Base-by-base conservation (phyloP, 2,797 vertebrate genomes). In the Coregonus ussuriensis region DNA sequence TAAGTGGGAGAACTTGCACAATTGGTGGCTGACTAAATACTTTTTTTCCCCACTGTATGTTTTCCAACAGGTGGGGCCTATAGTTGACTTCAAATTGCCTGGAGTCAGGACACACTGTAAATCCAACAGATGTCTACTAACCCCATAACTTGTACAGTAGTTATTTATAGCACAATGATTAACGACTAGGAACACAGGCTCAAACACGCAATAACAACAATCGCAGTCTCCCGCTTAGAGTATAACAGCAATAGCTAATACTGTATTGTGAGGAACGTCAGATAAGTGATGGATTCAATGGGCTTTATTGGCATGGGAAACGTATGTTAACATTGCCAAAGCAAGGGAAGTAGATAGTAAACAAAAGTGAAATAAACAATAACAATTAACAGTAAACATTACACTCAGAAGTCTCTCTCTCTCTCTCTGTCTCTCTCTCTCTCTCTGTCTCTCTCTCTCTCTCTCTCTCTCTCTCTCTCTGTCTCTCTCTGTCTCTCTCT, bases 141-240 rank as follows among this genome's bases (percentile, higher is more conserved):
- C 90, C 90, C 89, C 68, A 84, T 87, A 83, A 83, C 86, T 56
- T 65, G 80, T 3, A 59, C 54, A 85, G 74, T 29, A 76, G 77
- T 82, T 95, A 94, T 91, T 92, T 91, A 89, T 93, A 93, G 93
- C 75, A 79, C 71, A 54, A 83, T 84, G 91, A 91, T 91, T 87
- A 93, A 80, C 83, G 81, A 67, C 71, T 77, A 72, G 82, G 74
- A 77, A 41, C 86, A 81, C 84, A 85, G 31, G 74, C 63, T 65
- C 68, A 66, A 52, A 72, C 59, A 62, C 59, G 54, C 37, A 67
- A 79, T 70, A 73, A 62, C 6, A 79, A 84, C 81, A 83, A 89
- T 79, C 79, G 81, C 79, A 81, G 31, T 31, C 31, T 31, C 31
- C 31, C 3, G 31, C 31, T 31, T 31, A 31, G 31, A 31, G 31